Conservation (phyloP, 2,113 vertebrate species). For the Saccopteryx bilineata region DNA sequence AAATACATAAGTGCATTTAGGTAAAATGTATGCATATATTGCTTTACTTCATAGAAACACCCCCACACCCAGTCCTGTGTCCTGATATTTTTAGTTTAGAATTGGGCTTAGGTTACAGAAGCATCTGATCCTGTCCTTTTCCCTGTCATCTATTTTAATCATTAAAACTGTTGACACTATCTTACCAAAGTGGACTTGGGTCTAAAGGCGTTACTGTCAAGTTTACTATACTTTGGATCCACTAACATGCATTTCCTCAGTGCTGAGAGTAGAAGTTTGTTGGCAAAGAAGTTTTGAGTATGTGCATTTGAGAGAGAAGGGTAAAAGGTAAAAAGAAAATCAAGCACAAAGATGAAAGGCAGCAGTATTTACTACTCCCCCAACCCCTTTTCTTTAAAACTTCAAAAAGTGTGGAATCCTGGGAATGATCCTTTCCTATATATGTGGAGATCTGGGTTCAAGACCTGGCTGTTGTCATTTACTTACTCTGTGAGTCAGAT, state of each 20-base stretch:
- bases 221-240: not conserved
- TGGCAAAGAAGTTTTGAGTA: conserved; percentile 4
- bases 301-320: not conserved
- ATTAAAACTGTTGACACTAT: not conserved
- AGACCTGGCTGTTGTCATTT: not conserved
- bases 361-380: not conserved
- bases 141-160: not conserved
- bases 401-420: not conserved
- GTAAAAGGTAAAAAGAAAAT: conserved; percentile 6
- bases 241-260: not conserved
- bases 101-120: not conserved
- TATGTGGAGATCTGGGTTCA: not conserved
- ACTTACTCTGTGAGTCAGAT: not conserved
- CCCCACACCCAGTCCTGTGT: not conserved
- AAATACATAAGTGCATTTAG: not conserved
- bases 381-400: not conserved
- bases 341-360: not conserved
- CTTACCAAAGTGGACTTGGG: not conserved
- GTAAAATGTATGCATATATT: not conserved
- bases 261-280: not conserved
- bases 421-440: not conserved
- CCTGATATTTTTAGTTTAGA: conserved; percentile 29
- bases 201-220: conserved; percentile 7
- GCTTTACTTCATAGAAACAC: not conserved
- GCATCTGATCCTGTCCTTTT: not conserved